Base-by-base conservation (phyloP, 2,797 vertebrate species). In the Morus bassanus region DNA sequence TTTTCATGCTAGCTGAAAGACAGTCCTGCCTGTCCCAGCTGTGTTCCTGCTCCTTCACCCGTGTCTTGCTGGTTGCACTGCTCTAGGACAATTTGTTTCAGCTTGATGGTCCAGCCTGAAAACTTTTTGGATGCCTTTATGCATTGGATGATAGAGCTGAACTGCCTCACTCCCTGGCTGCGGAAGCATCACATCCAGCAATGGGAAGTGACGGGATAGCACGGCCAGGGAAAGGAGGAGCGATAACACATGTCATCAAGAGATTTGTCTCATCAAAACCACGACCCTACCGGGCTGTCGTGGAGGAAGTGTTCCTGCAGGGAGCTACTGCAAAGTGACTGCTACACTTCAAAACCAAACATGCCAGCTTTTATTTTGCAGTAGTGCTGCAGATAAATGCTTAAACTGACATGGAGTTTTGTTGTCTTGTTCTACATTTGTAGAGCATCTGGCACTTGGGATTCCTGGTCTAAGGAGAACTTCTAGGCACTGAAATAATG, bases 211-310 rank as follows among this genome's bases (percentile, higher is more conserved):
- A 53, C 0, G 0, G 59, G 57, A 63, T 0, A 54, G 67, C 41
- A n/a, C 0, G 2, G 17, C 16, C 54, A 43, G 45, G 68, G 33
- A 69, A 82, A 67, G 46, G 50, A 81, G 31, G 27, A 86, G 56
- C 0, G 0, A 11, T 22, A 85, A 78, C 11, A 18, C 2, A 2
- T 6, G 6, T 13, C 37, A 73, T 51, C 33, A 13, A 31, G 68
- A 84, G n/a, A 59, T 45, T 67, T 41, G 12, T 45, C 54, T 46
- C 57, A 48, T 74, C 25, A 60, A 93, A 94, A 53, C 65, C 50
- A n/a, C 2, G 2, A 16, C 35, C 35, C 56, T 15, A 16, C 10
- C 0, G 1, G 54, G 51, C 35, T 76, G 59, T 9, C 8, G 2
- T 2, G 6, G 46, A 85, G 50, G 27, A 84, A 76, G 1, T 31